A percentile compares a stretch with the other conserved stretches of the same genome.
Evolutionary conservation across 1,140 invertebrate genomes (phyloP).

Genomic region (Tetragnatha versicolor): DNA sequence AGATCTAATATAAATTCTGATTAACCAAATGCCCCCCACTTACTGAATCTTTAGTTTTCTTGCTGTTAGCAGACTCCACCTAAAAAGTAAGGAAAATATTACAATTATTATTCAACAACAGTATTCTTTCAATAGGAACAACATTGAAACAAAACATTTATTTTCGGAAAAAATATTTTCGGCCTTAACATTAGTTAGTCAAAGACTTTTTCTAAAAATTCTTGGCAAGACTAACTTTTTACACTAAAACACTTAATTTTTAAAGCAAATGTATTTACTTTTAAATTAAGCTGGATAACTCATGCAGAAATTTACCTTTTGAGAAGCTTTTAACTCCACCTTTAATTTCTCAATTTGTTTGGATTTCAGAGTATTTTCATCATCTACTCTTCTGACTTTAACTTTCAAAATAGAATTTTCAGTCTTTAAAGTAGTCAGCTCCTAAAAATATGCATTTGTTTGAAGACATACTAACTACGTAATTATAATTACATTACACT

Average conservation of each 20-base stretch:
- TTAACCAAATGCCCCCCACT: neutral
- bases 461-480: too few species aligned
- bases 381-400: slow-evolving; percentile 50
- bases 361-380: slow-evolving; percentile 42
- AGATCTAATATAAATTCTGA: neutral
- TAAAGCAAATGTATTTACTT: too few species aligned
- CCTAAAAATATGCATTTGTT: too few species aligned
- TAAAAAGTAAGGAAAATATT: neutral
- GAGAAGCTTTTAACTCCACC: slow-evolving; percentile 27
- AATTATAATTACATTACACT: too few species aligned
- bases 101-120: neutral
- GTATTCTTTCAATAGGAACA: too few species aligned
- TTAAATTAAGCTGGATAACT: too few species aligned
- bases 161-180: too few species aligned
- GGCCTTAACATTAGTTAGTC: too few species aligned
- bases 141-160: too few species aligned
- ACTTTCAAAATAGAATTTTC: slow-evolving; percentile 52
- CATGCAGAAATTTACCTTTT: slow-evolving; percentile 25
- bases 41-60: slow-evolving; percentile 45
- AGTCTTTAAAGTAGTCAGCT: slow-evolving; percentile 40
- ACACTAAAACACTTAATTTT: too few species aligned
- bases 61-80: slow-evolving; percentile 30
- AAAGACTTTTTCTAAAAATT: too few species aligned
- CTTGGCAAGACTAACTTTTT: too few species aligned
- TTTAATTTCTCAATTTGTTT: slow-evolving; percentile 48